Percentiles rank a stretch among this genome's conserved stretches.
These are phyloP conservation scores for Trachelus troglodyta DNA, from an alignment of 2,888 invertebrate species.

Conservation along the genomic window DNA sequence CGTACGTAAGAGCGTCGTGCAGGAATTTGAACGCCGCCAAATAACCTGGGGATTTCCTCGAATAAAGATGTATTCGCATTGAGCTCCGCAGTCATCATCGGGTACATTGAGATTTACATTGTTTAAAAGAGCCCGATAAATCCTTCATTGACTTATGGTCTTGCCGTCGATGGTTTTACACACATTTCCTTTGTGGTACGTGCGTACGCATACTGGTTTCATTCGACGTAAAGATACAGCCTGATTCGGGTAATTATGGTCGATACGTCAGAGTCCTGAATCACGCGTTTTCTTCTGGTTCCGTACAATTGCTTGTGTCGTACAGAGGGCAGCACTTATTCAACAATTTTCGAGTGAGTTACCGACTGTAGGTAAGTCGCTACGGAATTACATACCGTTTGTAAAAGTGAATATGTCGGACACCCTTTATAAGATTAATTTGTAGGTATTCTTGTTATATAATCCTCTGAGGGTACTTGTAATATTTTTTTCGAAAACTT, in stretches of 20 bases:
- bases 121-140: background rate
- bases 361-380: background rate
- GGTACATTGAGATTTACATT: background rate
- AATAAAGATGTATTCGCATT: constrained; percentile 16
- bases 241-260: background rate
- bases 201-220: background rate
- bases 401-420: background rate
- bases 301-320: background rate
- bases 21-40: constrained; percentile 32
- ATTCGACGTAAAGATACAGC: background rate
- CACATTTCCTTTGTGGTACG: background rate
- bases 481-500: background rate
- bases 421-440: background rate
- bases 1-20: constrained; percentile 25
- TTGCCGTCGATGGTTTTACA: background rate
- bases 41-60: constrained; percentile 29
- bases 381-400: background rate
- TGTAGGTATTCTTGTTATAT: background rate
- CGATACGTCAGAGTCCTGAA: background rate
- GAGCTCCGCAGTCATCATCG: background rate
- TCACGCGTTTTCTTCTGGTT: background rate
- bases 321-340: background rate
- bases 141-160: background rate
- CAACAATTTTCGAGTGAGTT: background rate
- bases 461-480: background rate